Base-by-base conservation (phyloP, 2,113 vertebrate species). In the Capreolus pygargus region DNA sequence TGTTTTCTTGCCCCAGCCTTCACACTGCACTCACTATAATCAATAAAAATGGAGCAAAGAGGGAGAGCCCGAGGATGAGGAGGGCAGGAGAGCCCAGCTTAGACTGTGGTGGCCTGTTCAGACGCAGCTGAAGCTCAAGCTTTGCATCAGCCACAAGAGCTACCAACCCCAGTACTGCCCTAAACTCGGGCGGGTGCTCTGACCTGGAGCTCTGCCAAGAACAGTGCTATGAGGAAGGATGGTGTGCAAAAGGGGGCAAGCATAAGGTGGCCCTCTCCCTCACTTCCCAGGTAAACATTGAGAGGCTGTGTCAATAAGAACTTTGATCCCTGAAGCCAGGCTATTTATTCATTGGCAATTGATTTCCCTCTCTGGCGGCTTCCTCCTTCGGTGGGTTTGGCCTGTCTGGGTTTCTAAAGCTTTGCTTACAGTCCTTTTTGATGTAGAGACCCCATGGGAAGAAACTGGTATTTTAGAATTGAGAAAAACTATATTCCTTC, bases 251-350 rank as follows among this genome's bases (percentile, higher is more conserved):
- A 89, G 25, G 25, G 21, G 57, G 64, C 67, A 17, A 85, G 58
- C 25, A 52, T 25, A 43, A 30, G 50, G 36, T 47, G 39, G 64
- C 84, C 70, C 60, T 86, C 50, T 33, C 78, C 57, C 78, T 76
- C 25, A 55, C 57, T 93, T 36, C 81, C 58, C 28, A 6, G 60
- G 89, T 83, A 94, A 97, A 97, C 70, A 97, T 11, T 57, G 45
- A 54, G 43, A 96, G 58, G 87, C 54, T 78, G 39, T 95, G 89
- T 96, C 97, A 97, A 78, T 94, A 98, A 70, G 97, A 95, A 96
- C 97, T 92, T 96, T 97, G 97, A 74, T 95, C 94, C 79, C 74
- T 96, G 47, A n/a, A 57, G 43, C 74, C 74, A 89, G 30, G 52
- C 36, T 97, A 79, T 85, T 95, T 84, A 97, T 74, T 95, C 55